These are phyloP conservation scores for Litoditis marina DNA, from an alignment of 2,888 invertebrate species.

Conservation along the genomic window DNA sequence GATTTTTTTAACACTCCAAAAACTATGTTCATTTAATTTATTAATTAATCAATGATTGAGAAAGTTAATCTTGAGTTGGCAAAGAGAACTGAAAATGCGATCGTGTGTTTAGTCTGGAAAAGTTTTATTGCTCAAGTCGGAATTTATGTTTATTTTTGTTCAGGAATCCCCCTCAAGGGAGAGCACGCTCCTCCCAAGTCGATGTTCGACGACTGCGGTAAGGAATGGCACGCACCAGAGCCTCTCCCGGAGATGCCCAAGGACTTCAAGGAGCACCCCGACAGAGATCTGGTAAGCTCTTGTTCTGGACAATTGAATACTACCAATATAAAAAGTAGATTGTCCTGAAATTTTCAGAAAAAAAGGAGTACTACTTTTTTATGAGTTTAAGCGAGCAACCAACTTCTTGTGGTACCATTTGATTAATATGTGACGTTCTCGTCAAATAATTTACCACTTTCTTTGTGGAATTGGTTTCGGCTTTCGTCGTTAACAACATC, in stretches of 20 bases:
- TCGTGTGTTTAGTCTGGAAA: too few species aligned
- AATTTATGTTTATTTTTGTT: background rate
- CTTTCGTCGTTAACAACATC: too few species aligned
- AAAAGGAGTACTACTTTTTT: background rate
- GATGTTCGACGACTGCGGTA: slow-evolving; percentile 58
- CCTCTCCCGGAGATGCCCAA: slow-evolving; percentile 57
- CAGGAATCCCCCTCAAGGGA: slow-evolving; percentile 52
- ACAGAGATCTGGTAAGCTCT: slow-evolving; percentile 69
- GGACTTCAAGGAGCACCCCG: slow-evolving; percentile 66
- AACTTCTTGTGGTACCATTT: too few species aligned
- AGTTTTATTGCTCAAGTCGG: background rate
- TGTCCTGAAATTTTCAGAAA: background rate
- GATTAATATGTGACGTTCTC: too few species aligned
- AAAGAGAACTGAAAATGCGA: too few species aligned
- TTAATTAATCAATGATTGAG: too few species aligned
- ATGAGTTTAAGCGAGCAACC: too few species aligned
- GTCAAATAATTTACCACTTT: too few species aligned
- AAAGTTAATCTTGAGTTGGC: too few species aligned
- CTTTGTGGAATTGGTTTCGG: too few species aligned
- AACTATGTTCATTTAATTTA: too few species aligned
- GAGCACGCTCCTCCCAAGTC: slow-evolving; percentile 50
- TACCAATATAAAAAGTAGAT: background rate
- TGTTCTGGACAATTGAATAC: background rate
- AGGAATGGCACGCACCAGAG: slow-evolving; percentile 54
- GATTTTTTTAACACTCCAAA: too few species aligned